phyloP scores from a whole-genome alignment of 2,113 vertebrate species.

The Notarius quadriscutis region DNA sequence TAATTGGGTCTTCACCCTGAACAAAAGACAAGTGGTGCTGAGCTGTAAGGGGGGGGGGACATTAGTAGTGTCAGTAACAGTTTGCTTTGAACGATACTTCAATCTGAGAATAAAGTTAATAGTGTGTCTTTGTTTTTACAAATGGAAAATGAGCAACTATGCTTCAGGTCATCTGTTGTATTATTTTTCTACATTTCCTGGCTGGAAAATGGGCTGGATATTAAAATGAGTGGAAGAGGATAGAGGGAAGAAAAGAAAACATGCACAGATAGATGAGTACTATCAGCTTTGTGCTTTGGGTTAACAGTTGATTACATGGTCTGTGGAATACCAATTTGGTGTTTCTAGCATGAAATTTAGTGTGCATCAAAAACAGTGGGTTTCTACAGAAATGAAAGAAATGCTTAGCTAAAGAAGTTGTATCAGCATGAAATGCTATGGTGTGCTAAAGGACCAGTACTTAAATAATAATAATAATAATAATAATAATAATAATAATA shows the following conservation, averaged over 20 bases:
- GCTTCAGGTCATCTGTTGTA: not conserved
- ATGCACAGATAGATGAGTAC: conserved; percentile 15
- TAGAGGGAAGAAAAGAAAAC: not conserved
- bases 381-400: not conserved
- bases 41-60: not conserved
- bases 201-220: not conserved
- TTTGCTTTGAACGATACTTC: not conserved
- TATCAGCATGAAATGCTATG: not conserved
- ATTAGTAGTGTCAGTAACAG: not conserved
- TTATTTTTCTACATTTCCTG: not conserved
- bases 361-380: not conserved
- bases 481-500: no score
- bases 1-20: not conserved
- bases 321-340: conserved; percentile 14
- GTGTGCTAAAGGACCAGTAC: no score
- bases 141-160: not conserved
- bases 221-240: conserved; percentile 4
- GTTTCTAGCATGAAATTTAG: not conserved
- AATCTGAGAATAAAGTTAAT: not conserved
- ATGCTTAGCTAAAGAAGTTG: not conserved
- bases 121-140: not conserved
- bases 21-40: not conserved
- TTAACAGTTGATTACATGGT: conserved; percentile 26
- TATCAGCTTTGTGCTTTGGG: conserved; percentile 20
- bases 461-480: not conserved